phyloP scores from a whole-genome alignment of 1,140 invertebrate species.

The Helicoverpa zea region DNA sequence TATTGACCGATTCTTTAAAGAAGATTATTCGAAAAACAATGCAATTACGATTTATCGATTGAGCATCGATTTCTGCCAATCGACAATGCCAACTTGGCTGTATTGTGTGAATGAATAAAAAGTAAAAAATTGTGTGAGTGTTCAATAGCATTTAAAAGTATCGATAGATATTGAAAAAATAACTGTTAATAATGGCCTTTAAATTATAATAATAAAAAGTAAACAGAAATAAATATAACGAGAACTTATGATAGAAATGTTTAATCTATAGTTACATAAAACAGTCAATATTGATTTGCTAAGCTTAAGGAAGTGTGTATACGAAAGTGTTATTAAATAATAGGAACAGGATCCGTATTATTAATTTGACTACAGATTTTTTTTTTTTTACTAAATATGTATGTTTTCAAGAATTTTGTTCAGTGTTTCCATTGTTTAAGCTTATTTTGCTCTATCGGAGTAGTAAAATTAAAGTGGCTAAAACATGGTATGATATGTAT shows the following conservation, averaged over 20 bases:
- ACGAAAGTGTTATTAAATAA: conserved; percentile 29
- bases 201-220: conserved; percentile 11
- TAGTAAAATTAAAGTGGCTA: too few species aligned
- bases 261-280: conserved; percentile 24
- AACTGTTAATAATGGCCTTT: conserved; percentile 31
- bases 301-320: conserved; percentile 44
- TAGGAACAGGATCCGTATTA: not conserved
- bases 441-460: too few species aligned
- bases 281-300: conserved; percentile 26
- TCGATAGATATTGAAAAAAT: not conserved
- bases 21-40: too few species aligned
- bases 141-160: conserved; percentile 13
- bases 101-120: not conserved
- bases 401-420: too few species aligned
- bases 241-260: not conserved
- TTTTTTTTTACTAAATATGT: too few species aligned
- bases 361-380: not conserved
- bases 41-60: too few species aligned
- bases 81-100: too few species aligned
- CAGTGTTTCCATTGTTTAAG: too few species aligned
- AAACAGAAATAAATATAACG: conserved; percentile 7
- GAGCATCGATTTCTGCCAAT: too few species aligned
- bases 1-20: too few species aligned
- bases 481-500: too few species aligned
- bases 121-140: not conserved